These are phyloP conservation scores for Triplophysa tibetana DNA, from an alignment of 2,113 vertebrate species.

Conservation along the genomic window DNA sequence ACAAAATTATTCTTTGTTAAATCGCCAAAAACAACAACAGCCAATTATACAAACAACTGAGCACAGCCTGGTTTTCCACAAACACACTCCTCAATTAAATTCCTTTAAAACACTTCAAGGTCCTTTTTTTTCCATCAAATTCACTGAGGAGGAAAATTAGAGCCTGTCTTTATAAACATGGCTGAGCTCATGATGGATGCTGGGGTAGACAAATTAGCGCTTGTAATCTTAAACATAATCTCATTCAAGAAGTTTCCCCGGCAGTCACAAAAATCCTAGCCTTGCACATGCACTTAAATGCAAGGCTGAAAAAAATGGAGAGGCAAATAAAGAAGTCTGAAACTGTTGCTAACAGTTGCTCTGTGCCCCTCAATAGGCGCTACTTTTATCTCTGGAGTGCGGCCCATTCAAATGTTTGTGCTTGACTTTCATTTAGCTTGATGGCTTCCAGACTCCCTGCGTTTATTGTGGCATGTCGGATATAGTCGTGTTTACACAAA, in stretches of 20 bases:
- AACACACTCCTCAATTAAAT: slow-evolving; percentile 11
- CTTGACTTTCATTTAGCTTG: slow-evolving; percentile 73
- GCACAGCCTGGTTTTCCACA: not conserved
- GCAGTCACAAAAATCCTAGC: too few species aligned
- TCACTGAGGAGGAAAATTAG: too few species aligned
- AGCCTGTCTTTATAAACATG: not conserved
- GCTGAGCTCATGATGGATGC: not conserved
- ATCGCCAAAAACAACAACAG: not conserved
- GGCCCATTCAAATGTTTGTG: slow-evolving; percentile 75
- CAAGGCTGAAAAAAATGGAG: not conserved
- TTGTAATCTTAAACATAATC: too few species aligned
- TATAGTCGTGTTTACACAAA: slow-evolving; percentile 74
- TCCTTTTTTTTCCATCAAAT: not conserved
- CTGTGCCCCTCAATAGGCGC: slow-evolving; percentile 18
- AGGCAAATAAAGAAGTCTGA: not conserved
- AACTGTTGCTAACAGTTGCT: not conserved
- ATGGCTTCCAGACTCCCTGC: slow-evolving; percentile 74
- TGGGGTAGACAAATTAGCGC: not conserved
- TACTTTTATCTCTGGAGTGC: slow-evolving; percentile 73
- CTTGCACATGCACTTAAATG: too few species aligned
- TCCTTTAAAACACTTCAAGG: slow-evolving; percentile 23
- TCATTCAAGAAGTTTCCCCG: too few species aligned
- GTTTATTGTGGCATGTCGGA: slow-evolving; percentile 72
- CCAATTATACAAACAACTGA: not conserved
- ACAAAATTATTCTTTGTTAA: too few species aligned